Conservation (phyloP, 2,113 vertebrate genomes). For the Daubentonia madagascariensis region DNA sequence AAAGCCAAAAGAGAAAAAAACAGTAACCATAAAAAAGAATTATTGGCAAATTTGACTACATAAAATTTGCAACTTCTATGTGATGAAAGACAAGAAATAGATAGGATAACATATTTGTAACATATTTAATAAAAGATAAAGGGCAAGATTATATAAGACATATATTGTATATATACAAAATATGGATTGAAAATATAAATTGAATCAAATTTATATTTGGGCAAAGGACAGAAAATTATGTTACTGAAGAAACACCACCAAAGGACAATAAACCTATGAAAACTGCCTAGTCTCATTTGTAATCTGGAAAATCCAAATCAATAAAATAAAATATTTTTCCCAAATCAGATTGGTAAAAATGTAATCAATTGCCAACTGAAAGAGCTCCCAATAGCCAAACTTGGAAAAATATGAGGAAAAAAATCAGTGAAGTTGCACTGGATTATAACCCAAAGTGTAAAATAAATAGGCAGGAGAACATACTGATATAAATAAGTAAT, state of each 20-base stretch:
- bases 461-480: neutral
- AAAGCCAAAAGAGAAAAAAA: neutral
- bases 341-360: neutral
- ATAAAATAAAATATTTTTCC: neutral
- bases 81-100: neutral
- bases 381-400: neutral
- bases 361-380: neutral
- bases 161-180: neutral
- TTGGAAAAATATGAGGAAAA: neutral
- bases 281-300: neutral
- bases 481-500: neutral
- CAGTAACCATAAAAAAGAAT: neutral
- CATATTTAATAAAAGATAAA: neutral
- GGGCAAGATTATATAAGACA: neutral
- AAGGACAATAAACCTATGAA: neutral
- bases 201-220: neutral
- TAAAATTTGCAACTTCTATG: neutral
- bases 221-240: neutral
- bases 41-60: neutral
- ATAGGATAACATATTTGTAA: neutral
- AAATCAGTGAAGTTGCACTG: neutral
- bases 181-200: neutral
- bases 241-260: neutral
- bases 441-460: neutral
- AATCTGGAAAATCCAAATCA: neutral